These are phyloP conservation scores for Equus przewalskii DNA, from an alignment of 2,113 vertebrate genomes.

Conservation along the genomic window DNA sequence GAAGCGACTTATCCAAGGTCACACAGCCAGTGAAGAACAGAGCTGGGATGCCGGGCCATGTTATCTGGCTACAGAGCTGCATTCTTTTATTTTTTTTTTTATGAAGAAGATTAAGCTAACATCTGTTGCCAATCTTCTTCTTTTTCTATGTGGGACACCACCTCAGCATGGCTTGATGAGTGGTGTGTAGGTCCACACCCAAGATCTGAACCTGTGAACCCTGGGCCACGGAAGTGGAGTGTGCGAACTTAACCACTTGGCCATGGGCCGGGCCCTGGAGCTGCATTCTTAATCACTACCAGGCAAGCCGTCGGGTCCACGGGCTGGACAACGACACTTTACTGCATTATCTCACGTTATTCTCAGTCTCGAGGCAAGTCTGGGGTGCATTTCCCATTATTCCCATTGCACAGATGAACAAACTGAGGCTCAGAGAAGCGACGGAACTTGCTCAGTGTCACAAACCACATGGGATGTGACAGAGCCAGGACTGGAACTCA, in stretches of 20 bases:
- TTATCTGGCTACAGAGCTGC: neutral
- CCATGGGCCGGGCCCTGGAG: neutral
- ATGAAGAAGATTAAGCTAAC: no score
- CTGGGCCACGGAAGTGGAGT: no score
- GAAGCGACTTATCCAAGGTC: neutral
- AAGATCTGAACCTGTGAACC: no score
- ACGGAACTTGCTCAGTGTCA: neutral
- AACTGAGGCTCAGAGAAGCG: neutral
- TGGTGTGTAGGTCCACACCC: no score
- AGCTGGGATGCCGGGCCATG: neutral
- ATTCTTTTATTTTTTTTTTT: neutral
- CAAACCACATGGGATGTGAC: neutral
- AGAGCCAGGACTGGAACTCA: neutral
- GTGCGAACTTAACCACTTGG: no score
- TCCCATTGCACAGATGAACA: neutral
- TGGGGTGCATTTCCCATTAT: neutral
- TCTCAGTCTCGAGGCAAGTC: neutral
- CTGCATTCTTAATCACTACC: neutral
- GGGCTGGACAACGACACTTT: neutral
- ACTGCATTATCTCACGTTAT: neutral
- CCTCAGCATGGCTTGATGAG: no score
- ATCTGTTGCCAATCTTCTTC: no score
- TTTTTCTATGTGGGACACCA: no score
- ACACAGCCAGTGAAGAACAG: neutral
- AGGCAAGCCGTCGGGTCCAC: neutral